Base-by-base conservation (phyloP, 37 sponge, comb jelly and placozoan species). In the Lycopodina hypogea region DNA sequence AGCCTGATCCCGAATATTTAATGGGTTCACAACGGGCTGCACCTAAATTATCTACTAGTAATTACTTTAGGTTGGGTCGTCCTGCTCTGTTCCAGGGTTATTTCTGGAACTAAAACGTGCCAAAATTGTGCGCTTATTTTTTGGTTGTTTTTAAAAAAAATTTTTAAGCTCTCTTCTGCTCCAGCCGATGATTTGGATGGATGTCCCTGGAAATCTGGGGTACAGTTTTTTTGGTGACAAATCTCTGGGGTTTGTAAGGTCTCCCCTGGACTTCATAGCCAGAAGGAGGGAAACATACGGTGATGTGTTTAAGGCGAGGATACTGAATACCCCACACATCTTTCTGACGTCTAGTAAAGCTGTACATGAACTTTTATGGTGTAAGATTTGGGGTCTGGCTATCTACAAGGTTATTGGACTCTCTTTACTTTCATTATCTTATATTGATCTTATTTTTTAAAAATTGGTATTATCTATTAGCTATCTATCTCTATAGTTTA, bases 151-250 rank as follows among this genome's bases (percentile, higher is more conserved):
- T n/a, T n/a, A n/a, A n/a, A n/a, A n/a, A n/a, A n/a, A n/a, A n/a
- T 52, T 18, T 52, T 52, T 11, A 52, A n/a, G n/a, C n/a, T n/a
- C n/a, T n/a, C 26, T 6, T 19, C 59, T 2, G 6, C 17, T 14
- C 3, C 59, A 18, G 14, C 59, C 6, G 21, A 18, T 4, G 21
- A 8, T 6, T n/a, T n/a, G n/a, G n/a, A 89, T 89, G 90, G 66
- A 94, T 19, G 53, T 87, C 0, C 95, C 95, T 51, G 92, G 95
- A 23, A 35, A 75, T 6, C 21, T 77, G 3, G 84, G 92, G 3
- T 83, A 71, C 64, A 42, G 80, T 36, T 29, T 95, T 11, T 68
- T 92, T 9, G 90, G 90, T 0, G 96, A 95, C 72, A 84, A 86
- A 40, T 92, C 93, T 15, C 50, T 95, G 4, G 78, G 75, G 48